These are phyloP conservation scores for Macropus fuliginosus DNA, from an alignment of 2,797 vertebrate genomes.

Conservation along the genomic window DNA sequence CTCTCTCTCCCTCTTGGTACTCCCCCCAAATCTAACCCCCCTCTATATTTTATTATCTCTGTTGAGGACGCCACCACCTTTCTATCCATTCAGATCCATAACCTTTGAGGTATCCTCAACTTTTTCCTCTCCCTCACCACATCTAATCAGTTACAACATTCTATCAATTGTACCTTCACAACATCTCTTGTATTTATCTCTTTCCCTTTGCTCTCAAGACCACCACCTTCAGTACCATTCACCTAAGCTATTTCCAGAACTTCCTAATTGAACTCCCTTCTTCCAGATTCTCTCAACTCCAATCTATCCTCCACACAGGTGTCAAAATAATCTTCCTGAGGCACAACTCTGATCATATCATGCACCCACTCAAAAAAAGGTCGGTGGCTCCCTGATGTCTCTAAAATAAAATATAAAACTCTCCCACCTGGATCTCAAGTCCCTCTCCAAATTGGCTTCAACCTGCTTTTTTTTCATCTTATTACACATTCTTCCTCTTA, in stretches of 20 bases:
- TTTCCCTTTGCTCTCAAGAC: neutral
- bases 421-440: neutral
- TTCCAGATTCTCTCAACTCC: neutral
- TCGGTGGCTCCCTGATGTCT: neutral
- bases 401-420: neutral
- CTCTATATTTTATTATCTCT: neutral
- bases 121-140: neutral
- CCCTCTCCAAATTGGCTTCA: neutral
- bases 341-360: neutral
- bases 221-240: neutral
- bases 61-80: neutral
- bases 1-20: neutral
- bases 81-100: neutral
- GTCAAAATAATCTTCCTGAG: neutral
- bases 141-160: neutral
- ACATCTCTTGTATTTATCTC: neutral
- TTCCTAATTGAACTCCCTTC: neutral
- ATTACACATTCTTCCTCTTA: neutral
- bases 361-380: neutral
- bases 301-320: neutral
- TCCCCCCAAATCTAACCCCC: neutral
- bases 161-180: neutral
- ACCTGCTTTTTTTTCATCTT: neutral
- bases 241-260: neutral
- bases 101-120: neutral